Percentiles rank a stretch among this genome's conserved stretches.
Conservation (phyloP, 64 coral and sea anemone genomes). For the Dendrophyllia cribrosa region DNA sequence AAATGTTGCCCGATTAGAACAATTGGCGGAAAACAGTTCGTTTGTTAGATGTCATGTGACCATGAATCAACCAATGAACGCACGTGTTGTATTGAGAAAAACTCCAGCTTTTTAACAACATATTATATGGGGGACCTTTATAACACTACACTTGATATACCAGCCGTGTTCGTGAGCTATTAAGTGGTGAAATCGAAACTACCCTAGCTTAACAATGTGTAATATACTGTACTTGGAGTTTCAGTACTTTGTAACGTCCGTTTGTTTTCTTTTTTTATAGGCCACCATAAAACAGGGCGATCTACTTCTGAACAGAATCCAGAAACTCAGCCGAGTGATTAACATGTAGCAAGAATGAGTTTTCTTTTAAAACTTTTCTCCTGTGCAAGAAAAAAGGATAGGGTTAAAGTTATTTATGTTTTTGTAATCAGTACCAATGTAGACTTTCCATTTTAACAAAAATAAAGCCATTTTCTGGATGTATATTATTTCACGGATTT, state of each 20-base stretch:
- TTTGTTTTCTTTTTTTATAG: slow-evolving; percentile 39
- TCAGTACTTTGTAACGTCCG: background rate
- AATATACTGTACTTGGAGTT: too few species aligned
- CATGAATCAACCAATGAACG: too few species aligned
- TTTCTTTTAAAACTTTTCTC: background rate
- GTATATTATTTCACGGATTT: background rate
- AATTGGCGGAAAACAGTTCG: too few species aligned
- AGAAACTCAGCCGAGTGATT: slow-evolving; percentile 97
- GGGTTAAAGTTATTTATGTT: background rate
- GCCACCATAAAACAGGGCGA: slow-evolving; percentile 98
- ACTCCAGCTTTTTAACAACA: too few species aligned
- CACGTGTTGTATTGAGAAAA: too few species aligned
- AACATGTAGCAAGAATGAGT: slow-evolving; percentile 73
- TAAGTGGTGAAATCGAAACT: too few species aligned
- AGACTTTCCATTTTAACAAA: background rate
- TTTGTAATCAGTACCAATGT: background rate
- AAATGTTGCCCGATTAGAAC: too few species aligned
- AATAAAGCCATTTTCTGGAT: slow-evolving; percentile 8
- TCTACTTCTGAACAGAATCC: slow-evolving; percentile 94
- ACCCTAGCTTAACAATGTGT: too few species aligned
- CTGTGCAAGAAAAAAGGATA: background rate
- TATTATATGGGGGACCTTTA: too few species aligned
- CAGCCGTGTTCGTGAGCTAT: too few species aligned
- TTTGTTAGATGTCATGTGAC: too few species aligned
- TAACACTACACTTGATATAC: too few species aligned